Percentiles rank a stretch among this genome's conserved stretches.
Evolutionary conservation across 2,797 vertebrate species (phyloP).

Genomic region (Poliocrania exsul): DNA sequence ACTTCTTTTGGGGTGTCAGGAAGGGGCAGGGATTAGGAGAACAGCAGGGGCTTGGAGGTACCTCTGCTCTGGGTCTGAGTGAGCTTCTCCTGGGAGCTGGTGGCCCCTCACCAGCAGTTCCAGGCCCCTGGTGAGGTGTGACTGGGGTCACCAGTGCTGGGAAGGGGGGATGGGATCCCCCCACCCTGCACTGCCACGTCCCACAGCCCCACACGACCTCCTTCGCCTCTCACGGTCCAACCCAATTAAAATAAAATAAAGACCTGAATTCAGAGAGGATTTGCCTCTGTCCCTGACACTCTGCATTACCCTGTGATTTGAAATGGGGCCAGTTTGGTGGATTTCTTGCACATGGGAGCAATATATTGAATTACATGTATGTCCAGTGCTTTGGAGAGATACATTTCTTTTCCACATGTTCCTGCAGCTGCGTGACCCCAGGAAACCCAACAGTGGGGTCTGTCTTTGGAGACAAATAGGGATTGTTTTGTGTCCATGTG

Average conservation of each 20-base stretch:
- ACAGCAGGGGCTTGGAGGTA: not conserved
- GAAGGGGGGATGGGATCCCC: not conserved
- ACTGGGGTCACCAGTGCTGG: rapidly evolving
- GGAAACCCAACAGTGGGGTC: constrained; percentile 66
- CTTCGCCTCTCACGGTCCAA: rapidly evolving
- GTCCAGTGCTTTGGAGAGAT: constrained; percentile 49
- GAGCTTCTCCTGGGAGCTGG: not conserved
- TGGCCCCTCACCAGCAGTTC: not conserved
- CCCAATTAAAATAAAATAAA: not conserved
- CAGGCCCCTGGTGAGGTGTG: not conserved
- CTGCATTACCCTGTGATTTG: not conserved
- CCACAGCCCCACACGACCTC: rapidly evolving
- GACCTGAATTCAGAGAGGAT: not conserved
- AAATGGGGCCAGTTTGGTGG: constrained; percentile 53
- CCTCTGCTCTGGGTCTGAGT: rapidly evolving
- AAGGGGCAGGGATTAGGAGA: not conserved
- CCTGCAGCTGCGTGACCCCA: constrained; percentile 71
- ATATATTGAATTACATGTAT: constrained; percentile 69
- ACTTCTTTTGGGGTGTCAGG: not conserved
- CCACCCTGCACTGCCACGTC: not conserved
- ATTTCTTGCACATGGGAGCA: constrained; percentile 69
- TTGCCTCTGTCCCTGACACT: constrained; percentile 1
- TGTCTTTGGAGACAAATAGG: constrained; percentile 63
- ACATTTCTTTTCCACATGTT: constrained; percentile 74
- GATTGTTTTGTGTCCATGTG: constrained; percentile 34